Base-by-base conservation (phyloP, 2,113 vertebrate species). In the Dryoscopus gambensis region DNA sequence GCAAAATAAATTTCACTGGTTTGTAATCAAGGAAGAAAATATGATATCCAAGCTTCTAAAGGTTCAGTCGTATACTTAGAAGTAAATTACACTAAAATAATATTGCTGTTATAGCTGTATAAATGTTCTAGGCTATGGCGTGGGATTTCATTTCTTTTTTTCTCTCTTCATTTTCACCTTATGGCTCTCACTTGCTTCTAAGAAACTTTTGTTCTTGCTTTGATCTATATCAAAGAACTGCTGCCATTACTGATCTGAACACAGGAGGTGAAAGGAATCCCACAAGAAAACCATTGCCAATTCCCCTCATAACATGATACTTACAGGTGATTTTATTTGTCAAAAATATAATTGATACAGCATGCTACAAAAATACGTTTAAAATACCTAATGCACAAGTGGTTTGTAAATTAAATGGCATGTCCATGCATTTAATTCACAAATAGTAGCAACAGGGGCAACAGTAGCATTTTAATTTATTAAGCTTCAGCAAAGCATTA, bases 161-260 rank as follows among this genome's bases (percentile, higher is more conserved):
- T 5, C n/a, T 52, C 30, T 68, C 15, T 76, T 81, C 39, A 37
- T 92, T 95, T 91, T 91, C 76, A 80, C 76, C 68, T 95, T 89
- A 88, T 68, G 85, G 81, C n/a, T 93, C 76, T 81, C 37, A 84
- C 71, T 84, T 84, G 35, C 59, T 94, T 56, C 69, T 52, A 57
- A 78, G 60, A 64, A 86, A 68, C 59, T 90, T 96, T 82, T 85
- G 57, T 80, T 95, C 67, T 88, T 70, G 10, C 83, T 95, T 96
- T 94, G 68, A 95, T 95, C 73, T 92, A 84, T 75, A 96, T 92
- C 88, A 94, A 97, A 95, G 79, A 31, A 69, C 76, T 67, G 37
- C n/a, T 90, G 85, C 47, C 59, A 77, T 59, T 74, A 71, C 71
- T 77, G 75, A 70, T 80, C 31, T 84, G 31, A 94, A 93, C 92